phyloP scores from a whole-genome alignment of 2,888 invertebrate species.

The Dusona sp. region DNA sequence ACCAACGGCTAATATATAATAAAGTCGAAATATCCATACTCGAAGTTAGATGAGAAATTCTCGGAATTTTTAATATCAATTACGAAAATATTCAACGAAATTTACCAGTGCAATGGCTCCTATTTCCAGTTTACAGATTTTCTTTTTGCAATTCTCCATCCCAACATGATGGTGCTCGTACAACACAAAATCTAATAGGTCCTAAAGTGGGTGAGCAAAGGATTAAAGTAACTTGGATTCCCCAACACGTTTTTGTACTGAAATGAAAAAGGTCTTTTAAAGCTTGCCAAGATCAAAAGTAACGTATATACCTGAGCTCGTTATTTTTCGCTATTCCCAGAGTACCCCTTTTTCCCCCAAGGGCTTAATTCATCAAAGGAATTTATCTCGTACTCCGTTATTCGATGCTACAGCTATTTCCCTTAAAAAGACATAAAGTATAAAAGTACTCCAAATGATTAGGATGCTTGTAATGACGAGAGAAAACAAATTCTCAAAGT shows the following conservation, averaged over 20 bases:
- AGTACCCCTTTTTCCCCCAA: constrained; percentile 26
- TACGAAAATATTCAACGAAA: background rate
- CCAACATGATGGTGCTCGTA: background rate
- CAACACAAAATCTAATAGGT: background rate
- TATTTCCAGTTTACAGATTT: background rate
- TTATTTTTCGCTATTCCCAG: constrained; percentile 10
- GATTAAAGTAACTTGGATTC: constrained; percentile 43
- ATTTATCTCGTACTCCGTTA: constrained; percentile 47
- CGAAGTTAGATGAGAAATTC: background rate
- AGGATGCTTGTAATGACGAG: background rate
- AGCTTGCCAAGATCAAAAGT: constrained; percentile 39
- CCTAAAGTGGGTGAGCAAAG: constrained; percentile 31
- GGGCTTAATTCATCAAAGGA: constrained; percentile 56
- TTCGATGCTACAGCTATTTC: constrained; percentile 25
- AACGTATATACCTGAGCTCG: constrained; percentile 16
- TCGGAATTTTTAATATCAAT: background rate
- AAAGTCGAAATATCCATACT: background rate
- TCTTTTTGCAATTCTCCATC: background rate
- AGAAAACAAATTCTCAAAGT: background rate
- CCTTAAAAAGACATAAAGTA: background rate
- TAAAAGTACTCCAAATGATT: constrained; percentile 28
- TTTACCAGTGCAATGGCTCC: background rate
- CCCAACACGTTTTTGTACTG: constrained; percentile 26
- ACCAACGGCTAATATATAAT: constrained; percentile 10
- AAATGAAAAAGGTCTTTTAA: constrained; percentile 51